Evolutionary conservation across 2,113 vertebrate genomes (phyloP).

Genomic region (Pteropus alecto): DNA sequence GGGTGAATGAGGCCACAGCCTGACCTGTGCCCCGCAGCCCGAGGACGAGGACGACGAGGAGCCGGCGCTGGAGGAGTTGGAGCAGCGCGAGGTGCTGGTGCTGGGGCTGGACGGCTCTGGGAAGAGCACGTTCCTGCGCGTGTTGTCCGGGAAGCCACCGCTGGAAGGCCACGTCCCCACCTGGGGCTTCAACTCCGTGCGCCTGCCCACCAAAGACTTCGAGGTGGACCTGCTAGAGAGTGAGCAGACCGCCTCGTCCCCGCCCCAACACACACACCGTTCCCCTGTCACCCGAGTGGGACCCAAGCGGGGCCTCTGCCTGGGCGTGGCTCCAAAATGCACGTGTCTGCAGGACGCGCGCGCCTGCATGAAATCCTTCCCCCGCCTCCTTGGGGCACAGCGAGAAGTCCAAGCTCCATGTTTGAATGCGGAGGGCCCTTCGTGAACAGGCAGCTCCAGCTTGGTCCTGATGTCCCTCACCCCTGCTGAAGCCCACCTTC

Average conservation of each 20-base stretch:
- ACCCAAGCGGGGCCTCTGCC: background rate
- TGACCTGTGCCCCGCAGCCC: slow-evolving; percentile 39
- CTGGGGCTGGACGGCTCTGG: slow-evolving; percentile 93
- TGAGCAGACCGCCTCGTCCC: slow-evolving; percentile 74
- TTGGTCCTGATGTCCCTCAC: background rate
- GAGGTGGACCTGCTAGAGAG: slow-evolving; percentile 93
- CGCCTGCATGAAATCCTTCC: background rate
- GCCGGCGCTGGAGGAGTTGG: slow-evolving; percentile 76
- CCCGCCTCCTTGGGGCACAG: background rate
- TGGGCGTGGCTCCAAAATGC: background rate
- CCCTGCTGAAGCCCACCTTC: background rate
- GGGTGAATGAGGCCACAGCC: background rate
- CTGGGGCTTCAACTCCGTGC: slow-evolving; percentile 91
- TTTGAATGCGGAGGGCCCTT: background rate
- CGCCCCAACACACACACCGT: accelerated
- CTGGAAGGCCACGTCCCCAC: slow-evolving; percentile 85
- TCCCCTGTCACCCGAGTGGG: accelerated
- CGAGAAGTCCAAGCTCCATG: background rate
- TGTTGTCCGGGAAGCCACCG: slow-evolving; percentile 80
- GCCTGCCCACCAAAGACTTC: slow-evolving; percentile 82
- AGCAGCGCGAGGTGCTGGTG: slow-evolving; percentile 90
- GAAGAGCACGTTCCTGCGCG: slow-evolving; percentile 93
- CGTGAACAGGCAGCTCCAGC: background rate
- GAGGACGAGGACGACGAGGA: slow-evolving; percentile 61
- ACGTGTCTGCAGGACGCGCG: background rate